Conservation (phyloP, 1,140 invertebrate species). For the Drosophila sechellia region DNA sequence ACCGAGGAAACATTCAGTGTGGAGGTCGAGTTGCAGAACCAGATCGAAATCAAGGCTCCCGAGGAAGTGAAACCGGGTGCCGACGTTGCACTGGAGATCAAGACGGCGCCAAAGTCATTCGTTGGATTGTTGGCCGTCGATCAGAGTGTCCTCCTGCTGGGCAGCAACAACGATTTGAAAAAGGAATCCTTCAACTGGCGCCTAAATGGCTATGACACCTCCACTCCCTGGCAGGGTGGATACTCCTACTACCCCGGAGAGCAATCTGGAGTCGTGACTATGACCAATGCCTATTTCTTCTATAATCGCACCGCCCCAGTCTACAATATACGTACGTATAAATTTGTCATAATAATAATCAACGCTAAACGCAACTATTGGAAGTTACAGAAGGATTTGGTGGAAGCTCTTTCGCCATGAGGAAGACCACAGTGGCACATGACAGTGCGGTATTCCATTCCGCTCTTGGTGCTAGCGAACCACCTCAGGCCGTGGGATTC, state of each 20-base stretch:
- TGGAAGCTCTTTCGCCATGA: slow-evolving; percentile 16
- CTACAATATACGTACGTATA: slow-evolving; percentile 33
- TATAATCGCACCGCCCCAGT: slow-evolving; percentile 67
- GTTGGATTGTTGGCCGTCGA: slow-evolving; percentile 94
- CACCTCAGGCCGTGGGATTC: not conserved
- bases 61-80: slow-evolving; percentile 88
- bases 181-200: slow-evolving; percentile 81
- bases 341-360: not conserved
- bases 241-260: slow-evolving; percentile 77
- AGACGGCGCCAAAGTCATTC: slow-evolving; percentile 92
- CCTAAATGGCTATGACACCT: slow-evolving; percentile 65
- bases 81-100: slow-evolving; percentile 89
- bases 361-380: not conserved
- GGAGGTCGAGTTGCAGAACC: slow-evolving; percentile 91
- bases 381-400: not conserved
- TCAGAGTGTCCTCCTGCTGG: slow-evolving; percentile 92
- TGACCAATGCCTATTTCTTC: slow-evolving; percentile 78
- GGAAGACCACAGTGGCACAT: slow-evolving; percentile 36
- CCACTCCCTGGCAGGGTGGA: slow-evolving; percentile 75
- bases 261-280: slow-evolving; percentile 68
- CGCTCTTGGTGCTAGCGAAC: not conserved
- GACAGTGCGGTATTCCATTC: not conserved
- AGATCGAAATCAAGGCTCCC: slow-evolving; percentile 62
- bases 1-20: slow-evolving; percentile 92
- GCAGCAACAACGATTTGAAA: slow-evolving; percentile 62